Evolutionary conservation across 2,797 vertebrate species (phyloP).

Genomic region (Danio jaintianensis): DNA sequence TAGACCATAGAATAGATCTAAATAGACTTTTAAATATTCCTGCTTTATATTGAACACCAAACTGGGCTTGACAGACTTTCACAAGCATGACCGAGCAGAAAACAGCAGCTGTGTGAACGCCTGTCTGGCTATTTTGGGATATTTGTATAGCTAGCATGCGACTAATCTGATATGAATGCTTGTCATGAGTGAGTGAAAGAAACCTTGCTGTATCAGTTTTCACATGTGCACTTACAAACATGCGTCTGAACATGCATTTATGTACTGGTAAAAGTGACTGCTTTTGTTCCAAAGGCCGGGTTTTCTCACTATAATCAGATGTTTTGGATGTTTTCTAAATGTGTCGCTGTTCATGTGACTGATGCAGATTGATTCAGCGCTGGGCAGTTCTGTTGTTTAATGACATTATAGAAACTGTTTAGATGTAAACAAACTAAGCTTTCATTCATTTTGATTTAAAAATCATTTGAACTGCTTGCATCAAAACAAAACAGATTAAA

Average conservation of each 20-base stretch:
- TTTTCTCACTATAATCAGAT: neutral
- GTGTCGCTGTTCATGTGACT: neutral
- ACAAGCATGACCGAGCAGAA: constrained; percentile 66
- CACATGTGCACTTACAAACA: neutral
- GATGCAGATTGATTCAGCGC: neutral
- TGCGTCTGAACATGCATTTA: neutral
- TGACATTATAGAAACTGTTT: constrained; percentile 7
- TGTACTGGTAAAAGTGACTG: neutral
- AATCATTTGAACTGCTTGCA: neutral
- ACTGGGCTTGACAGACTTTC: constrained; percentile 34
- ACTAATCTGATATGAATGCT: constrained; percentile 21
- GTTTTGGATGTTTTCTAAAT: neutral
- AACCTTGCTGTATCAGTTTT: constrained; percentile 11
- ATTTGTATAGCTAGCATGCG: constrained; percentile 36
- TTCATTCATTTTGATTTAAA: neutral
- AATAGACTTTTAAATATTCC: too few species aligned
- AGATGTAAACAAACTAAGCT: neutral
- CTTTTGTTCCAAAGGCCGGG: neutral
- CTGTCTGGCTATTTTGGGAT: constrained; percentile 74
- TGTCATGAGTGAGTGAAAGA: constrained; percentile 16
- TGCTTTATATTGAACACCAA: too few species aligned
- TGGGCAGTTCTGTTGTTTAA: neutral
- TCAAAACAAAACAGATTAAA: too few species aligned
- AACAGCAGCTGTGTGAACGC: constrained; percentile 70
- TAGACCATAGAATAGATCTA: too few species aligned